phyloP scores from a whole-genome alignment of 2,888 invertebrate genomes.

The Lottia gigantea region DNA sequence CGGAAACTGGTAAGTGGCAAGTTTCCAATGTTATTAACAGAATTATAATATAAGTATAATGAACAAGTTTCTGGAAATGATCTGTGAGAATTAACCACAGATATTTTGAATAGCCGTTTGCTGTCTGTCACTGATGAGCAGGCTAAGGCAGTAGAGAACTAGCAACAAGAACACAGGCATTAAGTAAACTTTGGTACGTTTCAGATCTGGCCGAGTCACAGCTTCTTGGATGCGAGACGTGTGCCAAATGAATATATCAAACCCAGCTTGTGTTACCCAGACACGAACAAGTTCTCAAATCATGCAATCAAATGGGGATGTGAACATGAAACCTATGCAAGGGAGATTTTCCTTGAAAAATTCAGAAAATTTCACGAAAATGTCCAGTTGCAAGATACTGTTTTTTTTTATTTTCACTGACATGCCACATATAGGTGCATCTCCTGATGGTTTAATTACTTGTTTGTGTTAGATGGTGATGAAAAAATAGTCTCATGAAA shows the following conservation, averaged over 20 bases:
- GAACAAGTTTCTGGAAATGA: too few relatives aligned
- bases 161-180: conserved; percentile 14
- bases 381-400: neutral
- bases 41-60: too few relatives aligned
- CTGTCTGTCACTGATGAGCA: neutral
- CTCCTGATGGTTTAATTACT: neutral
- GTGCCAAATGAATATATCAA: neutral
- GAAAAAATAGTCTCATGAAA: too few relatives aligned
- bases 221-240: conserved; percentile 17
- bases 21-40: too few relatives aligned
- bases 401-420: neutral
- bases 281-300: neutral
- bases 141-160: conserved; percentile 4
- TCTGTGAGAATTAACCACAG: too few relatives aligned
- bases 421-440: neutral
- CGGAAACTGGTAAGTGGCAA: too few relatives aligned
- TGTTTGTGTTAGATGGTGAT: too few relatives aligned
- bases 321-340: neutral
- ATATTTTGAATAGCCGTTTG: too few relatives aligned
- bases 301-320: neutral
- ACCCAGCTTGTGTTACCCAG: conserved; percentile 3
- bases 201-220: conserved; percentile 21
- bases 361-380: too few relatives aligned
- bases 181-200: conserved; percentile 17
- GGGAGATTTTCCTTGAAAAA: neutral